These are phyloP conservation scores for Anser brachyrhynchus DNA, from an alignment of 2,113 vertebrate genomes.

Conservation along the genomic window DNA sequence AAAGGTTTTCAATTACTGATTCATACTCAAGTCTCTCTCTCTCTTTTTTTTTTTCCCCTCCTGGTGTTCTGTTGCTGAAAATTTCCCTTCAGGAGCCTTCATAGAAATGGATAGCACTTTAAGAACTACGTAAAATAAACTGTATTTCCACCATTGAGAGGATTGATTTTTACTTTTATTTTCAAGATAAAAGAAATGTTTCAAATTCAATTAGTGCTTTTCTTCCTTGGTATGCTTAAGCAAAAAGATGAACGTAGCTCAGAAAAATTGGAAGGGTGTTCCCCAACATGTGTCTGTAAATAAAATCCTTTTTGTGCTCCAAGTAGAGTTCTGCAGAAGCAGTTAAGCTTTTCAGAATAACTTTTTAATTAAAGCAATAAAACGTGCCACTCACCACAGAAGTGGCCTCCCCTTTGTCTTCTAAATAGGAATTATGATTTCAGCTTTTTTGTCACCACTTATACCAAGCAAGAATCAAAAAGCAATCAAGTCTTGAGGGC, in stretches of 20 bases:
- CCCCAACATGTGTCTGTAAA: not conserved
- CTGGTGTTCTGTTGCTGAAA: not conserved
- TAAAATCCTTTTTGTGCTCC: not conserved
- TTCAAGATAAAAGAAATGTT: not conserved
- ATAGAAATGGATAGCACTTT: not conserved
- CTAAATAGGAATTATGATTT: constrained; percentile 66
- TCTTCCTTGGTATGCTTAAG: not conserved
- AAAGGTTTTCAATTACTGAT: not conserved
- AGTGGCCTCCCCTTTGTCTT: constrained; percentile 45
- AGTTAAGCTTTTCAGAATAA: not conserved
- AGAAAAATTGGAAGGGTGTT: not conserved
- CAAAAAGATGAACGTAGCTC: not conserved
- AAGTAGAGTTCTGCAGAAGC: not conserved
- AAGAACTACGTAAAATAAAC: not conserved
- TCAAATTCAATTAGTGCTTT: not conserved
- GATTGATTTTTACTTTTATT: not conserved
- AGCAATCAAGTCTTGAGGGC: constrained; percentile 71
- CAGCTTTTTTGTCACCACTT: constrained; percentile 63
- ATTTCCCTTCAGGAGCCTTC: not conserved
- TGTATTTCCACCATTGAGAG: not conserved
- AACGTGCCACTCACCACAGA: not conserved
- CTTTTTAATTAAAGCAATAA: constrained; percentile 60
- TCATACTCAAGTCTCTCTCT: not conserved
- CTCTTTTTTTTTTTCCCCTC: not conserved
- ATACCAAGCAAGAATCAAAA: constrained; percentile 53